Evolutionary conservation across 1,140 invertebrate genomes (phyloP), one percentile per base, ranked within the genome.

Genomic region (Ridgeia piscesae): DNA sequence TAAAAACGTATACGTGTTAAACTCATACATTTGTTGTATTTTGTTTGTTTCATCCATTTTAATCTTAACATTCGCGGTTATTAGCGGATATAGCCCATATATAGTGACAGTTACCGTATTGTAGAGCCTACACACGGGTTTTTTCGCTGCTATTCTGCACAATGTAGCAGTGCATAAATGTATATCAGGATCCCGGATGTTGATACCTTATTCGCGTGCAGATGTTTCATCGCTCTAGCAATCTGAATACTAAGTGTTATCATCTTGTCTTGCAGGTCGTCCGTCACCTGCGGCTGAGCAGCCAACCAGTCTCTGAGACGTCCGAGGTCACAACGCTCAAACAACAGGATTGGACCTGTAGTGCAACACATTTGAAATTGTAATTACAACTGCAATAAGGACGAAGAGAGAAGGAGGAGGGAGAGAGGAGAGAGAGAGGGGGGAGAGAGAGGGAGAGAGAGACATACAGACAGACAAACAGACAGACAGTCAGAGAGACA

Each of bases 211-310:
- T 90, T 9, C 91, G 33, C 33, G 35, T 91, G 91, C 21, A 91
- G 91, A 35, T 42, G 48, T 14, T 31, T 58, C 91, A 91, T 91
- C 33, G 35, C 91, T 42, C 48, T 91, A 2, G 91, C 91, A 48
- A 91, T 48, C 14, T 42, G 33, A 58, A 48, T 9, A 58, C 34
- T 35, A 48, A 91, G 48, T 2, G 34, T 91, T 35, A 91, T 91
- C 91, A 91, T 91, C 6, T 91, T 91, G 42, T 91, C 91, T 91
- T 58, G 34, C 8, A 42, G 33, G 11, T 91, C 91, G 11, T 91
- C 91, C 33, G 91, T 42, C 35, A n/a, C 1, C n/a, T 90, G 33
- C 33, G 33, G 21, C 11, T 90, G 33, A 21, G 34, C 35, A 34
- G 34, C 48, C 34, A 91, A 48, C 91, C 91, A 91, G 33, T 91